Percentiles rank a stretch among this genome's conserved stretches.
Evolutionary conservation across 1,140 invertebrate genomes (phyloP).

Genomic region (Pararge aegeria): DNA sequence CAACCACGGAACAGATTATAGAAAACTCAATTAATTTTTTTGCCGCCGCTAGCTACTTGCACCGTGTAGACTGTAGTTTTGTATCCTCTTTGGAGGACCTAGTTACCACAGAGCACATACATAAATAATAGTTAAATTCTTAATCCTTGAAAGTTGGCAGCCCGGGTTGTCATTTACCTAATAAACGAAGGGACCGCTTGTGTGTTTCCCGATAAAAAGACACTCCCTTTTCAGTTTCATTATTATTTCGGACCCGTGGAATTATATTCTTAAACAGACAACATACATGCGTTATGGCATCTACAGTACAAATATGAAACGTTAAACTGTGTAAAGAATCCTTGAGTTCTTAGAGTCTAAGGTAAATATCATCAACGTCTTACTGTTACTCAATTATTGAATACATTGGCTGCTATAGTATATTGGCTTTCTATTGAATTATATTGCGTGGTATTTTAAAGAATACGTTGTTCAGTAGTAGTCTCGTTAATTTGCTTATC

Average conservation of each 20-base stretch:
- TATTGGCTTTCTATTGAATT: neutral
- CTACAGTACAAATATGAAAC: conserved; percentile 15
- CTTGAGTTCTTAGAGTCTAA: conserved; percentile 6
- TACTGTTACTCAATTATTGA: neutral
- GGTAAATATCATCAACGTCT: conserved; percentile 15
- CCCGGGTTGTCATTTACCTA: conserved; percentile 28
- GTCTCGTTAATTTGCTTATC: neutral
- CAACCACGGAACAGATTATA: no score
- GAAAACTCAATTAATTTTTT: no score
- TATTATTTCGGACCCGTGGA: conserved; percentile 11
- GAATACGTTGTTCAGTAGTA: neutral
- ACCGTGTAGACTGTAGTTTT: no score
- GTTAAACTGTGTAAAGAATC: neutral
- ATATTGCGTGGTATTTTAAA: neutral
- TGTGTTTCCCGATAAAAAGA: conserved; percentile 28
- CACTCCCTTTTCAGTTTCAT: conserved; percentile 42
- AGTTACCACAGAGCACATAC: no score
- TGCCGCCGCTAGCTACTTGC: no score
- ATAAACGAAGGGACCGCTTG: conserved; percentile 19
- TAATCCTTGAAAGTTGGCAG: conserved; percentile 9
- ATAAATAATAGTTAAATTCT: neutral
- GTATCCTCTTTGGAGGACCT: no score
- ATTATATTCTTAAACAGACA: conserved; percentile 4
- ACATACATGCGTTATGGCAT: conserved; percentile 15
- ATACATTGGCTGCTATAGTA: neutral